phyloP scores from a whole-genome alignment of 2,888 invertebrate species.

The Candidula unifasciata region DNA sequence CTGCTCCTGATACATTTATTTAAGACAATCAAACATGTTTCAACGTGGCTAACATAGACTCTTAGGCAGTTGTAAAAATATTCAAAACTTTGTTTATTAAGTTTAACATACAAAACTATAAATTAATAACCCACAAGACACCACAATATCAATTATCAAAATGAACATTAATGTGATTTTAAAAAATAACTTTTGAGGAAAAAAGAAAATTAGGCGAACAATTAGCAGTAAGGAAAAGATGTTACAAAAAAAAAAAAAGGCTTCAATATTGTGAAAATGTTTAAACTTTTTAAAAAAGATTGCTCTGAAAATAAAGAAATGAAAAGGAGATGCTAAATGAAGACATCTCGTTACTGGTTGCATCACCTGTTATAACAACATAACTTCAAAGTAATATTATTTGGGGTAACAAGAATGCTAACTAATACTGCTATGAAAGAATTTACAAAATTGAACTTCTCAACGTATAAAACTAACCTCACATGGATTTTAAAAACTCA shows the following conservation, averaged over 20 bases:
- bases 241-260: constrained; percentile 28
- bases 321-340: not conserved
- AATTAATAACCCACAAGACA: constrained; percentile 54
- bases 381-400: not conserved
- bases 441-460: not conserved
- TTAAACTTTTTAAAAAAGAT: constrained; percentile 30
- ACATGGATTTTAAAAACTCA: not conserved
- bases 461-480: not conserved
- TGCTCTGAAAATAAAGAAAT: constrained; percentile 14
- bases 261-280: constrained; percentile 18
- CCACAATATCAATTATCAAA: constrained; percentile 54
- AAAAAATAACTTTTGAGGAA: constrained; percentile 35
- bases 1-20: too few species aligned
- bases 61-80: constrained; percentile 46
- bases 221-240: constrained; percentile 31
- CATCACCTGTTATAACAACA: not conserved
- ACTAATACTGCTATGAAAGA: constrained; percentile 22
- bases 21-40: too few species aligned
- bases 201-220: constrained; percentile 24
- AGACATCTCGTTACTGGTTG: not conserved
- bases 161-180: constrained; percentile 43
- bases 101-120: constrained; percentile 54
- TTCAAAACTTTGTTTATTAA: constrained; percentile 50
- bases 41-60: not conserved
- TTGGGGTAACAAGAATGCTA: constrained; percentile 1